A percentile compares a stretch with the other conserved stretches of the same genome.
phyloP scores from a whole-genome alignment of 2,888 invertebrate genomes.

The Empis stercorea region DNA sequence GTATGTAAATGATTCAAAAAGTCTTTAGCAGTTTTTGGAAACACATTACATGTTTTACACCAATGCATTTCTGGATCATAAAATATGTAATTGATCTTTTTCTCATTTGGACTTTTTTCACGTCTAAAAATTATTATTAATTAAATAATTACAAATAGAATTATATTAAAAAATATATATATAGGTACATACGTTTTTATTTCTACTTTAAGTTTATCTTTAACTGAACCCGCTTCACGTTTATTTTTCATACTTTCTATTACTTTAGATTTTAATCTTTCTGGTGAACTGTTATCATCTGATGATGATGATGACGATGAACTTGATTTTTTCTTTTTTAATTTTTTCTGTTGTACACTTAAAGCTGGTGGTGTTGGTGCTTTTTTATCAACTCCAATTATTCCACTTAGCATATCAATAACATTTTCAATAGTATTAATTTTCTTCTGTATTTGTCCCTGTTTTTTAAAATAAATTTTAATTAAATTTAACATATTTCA shows the following conservation, averaged over 20 bases:
- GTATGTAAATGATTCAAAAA: conserved; percentile 73
- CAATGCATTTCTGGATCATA: conserved; percentile 85
- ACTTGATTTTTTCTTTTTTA: conserved; percentile 16
- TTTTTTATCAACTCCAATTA: conserved; percentile 57
- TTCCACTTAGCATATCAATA: conserved; percentile 74
- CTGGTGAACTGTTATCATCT: conserved; percentile 29
- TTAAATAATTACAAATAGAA: no score
- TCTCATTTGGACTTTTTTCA: conserved; percentile 11
- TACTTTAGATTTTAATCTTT: conserved; percentile 32
- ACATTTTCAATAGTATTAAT: conserved; percentile 67
- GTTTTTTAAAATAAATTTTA: conserved; percentile 9
- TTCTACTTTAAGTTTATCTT: conserved; percentile 9
- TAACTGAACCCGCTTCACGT: conserved; percentile 12
- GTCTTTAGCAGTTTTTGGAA: conserved; percentile 76
- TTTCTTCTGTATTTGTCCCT: conserved; percentile 36
- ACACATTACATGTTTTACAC: conserved; percentile 76
- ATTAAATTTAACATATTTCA: conserved; percentile 6
- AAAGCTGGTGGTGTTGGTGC: neutral
- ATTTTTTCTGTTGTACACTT: conserved; percentile 6
- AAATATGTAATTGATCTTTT: conserved; percentile 63
- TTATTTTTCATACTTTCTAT: conserved; percentile 34
- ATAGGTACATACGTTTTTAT: conserved; percentile 17
- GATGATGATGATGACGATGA: conserved; percentile 23
- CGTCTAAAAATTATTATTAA: conserved; percentile 7
- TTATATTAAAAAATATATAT: no score